Base-by-base conservation (phyloP, 1,140 invertebrate genomes). In the Drosophila ohnishii region DNA sequence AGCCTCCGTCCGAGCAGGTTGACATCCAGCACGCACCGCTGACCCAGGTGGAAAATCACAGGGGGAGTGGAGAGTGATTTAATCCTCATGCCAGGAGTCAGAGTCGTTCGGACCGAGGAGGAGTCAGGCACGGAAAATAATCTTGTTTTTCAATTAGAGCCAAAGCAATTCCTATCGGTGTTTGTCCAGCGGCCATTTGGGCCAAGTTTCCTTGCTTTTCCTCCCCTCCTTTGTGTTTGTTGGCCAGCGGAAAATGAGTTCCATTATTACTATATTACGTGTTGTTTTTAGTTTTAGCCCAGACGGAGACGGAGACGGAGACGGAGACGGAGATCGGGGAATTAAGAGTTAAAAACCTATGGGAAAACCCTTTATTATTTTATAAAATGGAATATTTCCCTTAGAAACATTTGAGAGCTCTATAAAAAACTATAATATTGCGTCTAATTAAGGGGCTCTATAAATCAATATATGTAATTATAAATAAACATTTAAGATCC, bases 1-100 rank as follows among this genome's bases (percentile, higher is more conserved):
- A 76, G 72, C 73, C 73, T 55, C 30, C 75, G 73, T 76, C 72
- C 73, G 37, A 69, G 32, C 55, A 58, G 40, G 47, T 59, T 76
- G 73, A 76, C 63, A 53, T 76, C 63, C 47, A 50, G 14, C 47
- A 67, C 70, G 72, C 70, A 71, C 65, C 65, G 48, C 32, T 66
- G 63, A 55, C 30, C 64, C 66, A 70, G 65, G 66, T 47, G 66
- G 14, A 48, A 48, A 48, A 62, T 40, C 37, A 16, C 11, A 45
- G 19, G 11, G 14, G 35, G 16, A 19, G 13, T 8, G n/a, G 39
- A 7, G 22, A 10, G 16, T 4, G 28, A 6, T 30, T 37, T 69
- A 69, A 53, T 66, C 65, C 47, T 30, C 61, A 55, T 51, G 42
- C 61, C 37, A 69, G 40, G 42, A 66, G 61, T 69, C 65, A 53